These are phyloP conservation scores for Macheiramphus alcinus DNA, from an alignment of 2,113 vertebrate genomes.

Conservation along the genomic window DNA sequence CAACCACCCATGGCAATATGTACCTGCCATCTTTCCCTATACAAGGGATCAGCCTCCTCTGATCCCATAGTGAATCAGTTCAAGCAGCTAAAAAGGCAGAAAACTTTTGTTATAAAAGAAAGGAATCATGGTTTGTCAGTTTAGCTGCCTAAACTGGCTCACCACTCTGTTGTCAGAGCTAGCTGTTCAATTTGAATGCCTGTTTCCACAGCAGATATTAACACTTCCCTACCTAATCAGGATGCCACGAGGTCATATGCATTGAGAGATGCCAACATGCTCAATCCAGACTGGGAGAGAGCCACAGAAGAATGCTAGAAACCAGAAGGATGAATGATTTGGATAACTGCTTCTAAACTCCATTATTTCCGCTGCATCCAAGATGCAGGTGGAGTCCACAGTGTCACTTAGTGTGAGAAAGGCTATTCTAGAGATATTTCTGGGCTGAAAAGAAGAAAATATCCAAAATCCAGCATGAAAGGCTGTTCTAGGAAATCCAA, in stretches of 20 bases:
- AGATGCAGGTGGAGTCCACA: neutral
- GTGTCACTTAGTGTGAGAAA: neutral
- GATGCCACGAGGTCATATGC: rapidly evolving
- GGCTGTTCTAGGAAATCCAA: neutral
- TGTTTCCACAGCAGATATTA: neutral
- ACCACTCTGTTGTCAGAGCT: neutral
- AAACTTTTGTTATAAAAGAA: neutral
- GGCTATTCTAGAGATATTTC: neutral
- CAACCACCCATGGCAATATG: neutral
- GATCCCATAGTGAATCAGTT: neutral
- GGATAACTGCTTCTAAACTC: neutral
- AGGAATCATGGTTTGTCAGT: neutral
- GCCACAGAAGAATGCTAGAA: neutral
- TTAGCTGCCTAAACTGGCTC: neutral
- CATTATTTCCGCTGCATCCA: neutral
- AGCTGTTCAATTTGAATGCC: neutral
- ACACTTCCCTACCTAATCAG: neutral
- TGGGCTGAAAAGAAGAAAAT: conserved; percentile 1
- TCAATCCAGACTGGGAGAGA: neutral
- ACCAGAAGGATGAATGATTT: neutral
- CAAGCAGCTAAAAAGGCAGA: neutral
- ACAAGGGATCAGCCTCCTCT: rapidly evolving
- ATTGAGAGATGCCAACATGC: neutral
- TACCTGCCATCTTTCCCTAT: neutral
- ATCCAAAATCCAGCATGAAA: conserved; percentile 43